Evolutionary conservation across 2,888 invertebrate species (phyloP), one percentile per base, ranked within the genome.

Genomic region (Microdon myrmicae): DNA sequence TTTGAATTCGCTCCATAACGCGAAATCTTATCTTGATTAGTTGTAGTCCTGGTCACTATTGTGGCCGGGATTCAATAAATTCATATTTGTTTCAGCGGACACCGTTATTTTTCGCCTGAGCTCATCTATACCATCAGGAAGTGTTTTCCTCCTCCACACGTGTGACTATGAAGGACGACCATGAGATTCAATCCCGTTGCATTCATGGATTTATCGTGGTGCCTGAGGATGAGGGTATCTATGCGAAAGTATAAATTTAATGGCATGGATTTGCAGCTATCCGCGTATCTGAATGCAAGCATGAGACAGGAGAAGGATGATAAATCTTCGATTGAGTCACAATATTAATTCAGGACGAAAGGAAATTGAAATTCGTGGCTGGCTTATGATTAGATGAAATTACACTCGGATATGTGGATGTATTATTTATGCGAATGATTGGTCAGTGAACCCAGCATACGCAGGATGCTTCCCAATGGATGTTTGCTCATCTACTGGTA

Each of bases 11-110:
- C 44, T 61, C 29, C 38, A 61, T 61, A 56, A 55, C 48, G 55
- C 48, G 48, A 61, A 61, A 61, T 61, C 61, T 61, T 61, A 61
- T 61, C 61, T 61, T 61, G 61, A 61, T 61, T 61, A 61, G 61
- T 61, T 45, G 44, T 61, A 55, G 60, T 22, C 26, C 37, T 38
- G 61, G 43, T 44, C 48, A 29, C 43, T 39, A 55, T 56, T 61
- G 61, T 49, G 61, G 55, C 22, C 48, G 48, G 44, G 55, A 55
- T 34, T 43, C 49, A 61, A 61, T 61, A 61, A 61, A 61, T 61
- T 56, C 32, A 38, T 56, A 61, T 61, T 61, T 56, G 39, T 61
- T 61, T 56, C 56, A 49, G 29, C 55, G 43, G 34, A 48, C 56
- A 43, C 37, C 48, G 61, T 48, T 55, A 55, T 47, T 60, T 60